Evolutionary conservation across 2,888 invertebrate genomes (phyloP).

Genomic region (Lamellibrachia satsuma): DNA sequence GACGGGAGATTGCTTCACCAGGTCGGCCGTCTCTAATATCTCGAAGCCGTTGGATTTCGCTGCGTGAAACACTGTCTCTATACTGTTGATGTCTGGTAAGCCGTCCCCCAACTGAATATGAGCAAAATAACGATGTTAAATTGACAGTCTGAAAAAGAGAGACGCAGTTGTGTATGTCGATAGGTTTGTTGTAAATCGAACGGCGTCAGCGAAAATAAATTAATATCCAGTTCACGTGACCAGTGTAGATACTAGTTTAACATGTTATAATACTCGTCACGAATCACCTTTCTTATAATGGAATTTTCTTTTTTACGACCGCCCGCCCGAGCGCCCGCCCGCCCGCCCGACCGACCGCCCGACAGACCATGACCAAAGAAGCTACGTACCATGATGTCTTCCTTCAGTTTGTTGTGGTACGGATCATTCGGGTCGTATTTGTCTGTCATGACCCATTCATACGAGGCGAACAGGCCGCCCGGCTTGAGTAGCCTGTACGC

Average conservation of each 20-base stretch:
- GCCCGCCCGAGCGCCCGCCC: background rate
- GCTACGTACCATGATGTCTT: slow-evolving; percentile 37
- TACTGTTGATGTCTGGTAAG: slow-evolving; percentile 36
- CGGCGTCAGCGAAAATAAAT: no score
- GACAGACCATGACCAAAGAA: background rate
- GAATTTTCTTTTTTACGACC: background rate
- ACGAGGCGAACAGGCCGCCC: slow-evolving; percentile 40
- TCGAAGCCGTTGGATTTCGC: slow-evolving; percentile 39
- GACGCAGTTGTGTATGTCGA: background rate
- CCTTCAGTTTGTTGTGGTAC: slow-evolving; percentile 37
- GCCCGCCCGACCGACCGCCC: background rate
- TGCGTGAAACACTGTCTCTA: slow-evolving; percentile 19
- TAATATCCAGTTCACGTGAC: no score
- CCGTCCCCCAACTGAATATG: slow-evolving; percentile 39
- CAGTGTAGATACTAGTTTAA: no score
- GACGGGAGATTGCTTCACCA: slow-evolving; percentile 29
- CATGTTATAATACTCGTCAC: no score
- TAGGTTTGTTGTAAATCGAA: no score
- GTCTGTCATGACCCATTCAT: slow-evolving; percentile 43
- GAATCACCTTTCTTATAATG: no score
- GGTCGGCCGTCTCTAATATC: slow-evolving; percentile 36
- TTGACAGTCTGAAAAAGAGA: background rate
- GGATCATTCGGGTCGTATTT: slow-evolving; percentile 36
- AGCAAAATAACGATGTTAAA: background rate
- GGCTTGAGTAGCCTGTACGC: slow-evolving; percentile 40